Evolutionary conservation across 2,888 invertebrate species (phyloP), one percentile per base, ranked within the genome.

Genomic region (Pheosia gnoma): DNA sequence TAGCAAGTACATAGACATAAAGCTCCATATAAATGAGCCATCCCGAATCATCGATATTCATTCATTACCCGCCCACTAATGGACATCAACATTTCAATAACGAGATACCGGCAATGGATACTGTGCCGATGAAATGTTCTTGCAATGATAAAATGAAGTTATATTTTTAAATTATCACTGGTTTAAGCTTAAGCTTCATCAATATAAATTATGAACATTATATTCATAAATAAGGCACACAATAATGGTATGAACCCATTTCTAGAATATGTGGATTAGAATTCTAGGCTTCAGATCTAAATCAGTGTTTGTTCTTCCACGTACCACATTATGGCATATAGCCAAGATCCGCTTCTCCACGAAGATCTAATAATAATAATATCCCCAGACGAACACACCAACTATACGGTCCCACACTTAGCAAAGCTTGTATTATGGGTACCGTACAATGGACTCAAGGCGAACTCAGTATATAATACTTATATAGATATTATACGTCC

Each of bases 1-100:
- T 25, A 25, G 25, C 25, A 25, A 25, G 25, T 25, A 25, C 25
- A 25, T 25, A 25, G 25, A 25, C 25, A 36, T 53, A 55, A 51
- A 57, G 57, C 51, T 45, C 13, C 25, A 60, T 57, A 57, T 51
- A 67, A 65, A 67, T 64, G 25, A 63, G 61, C 54, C 58, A 49
- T 45, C 43, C 47, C 51, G 60, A 60, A 68, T 61, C 56, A 69
- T 71, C 66, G 72, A 65, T 63, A 66, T 67, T 65, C 61, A 71
- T 65, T 74, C 67, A 63, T 63, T 59, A 47, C 47, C 36, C 55
- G 51, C 41, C 59, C 68, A 66, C 69, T 71, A 75, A 75, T 75
- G 75, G 75, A 68, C 54, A 63, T 66, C 64, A 69, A 69, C 65
- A 67, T 68, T 69, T 68, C 67, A 69, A 72, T 71, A 72, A 66